Percentiles rank a stretch among this genome's conserved stretches.
These are phyloP conservation scores for Hyposoter dolosus DNA, from an alignment of 2,888 invertebrate species.

Conservation along the genomic window DNA sequence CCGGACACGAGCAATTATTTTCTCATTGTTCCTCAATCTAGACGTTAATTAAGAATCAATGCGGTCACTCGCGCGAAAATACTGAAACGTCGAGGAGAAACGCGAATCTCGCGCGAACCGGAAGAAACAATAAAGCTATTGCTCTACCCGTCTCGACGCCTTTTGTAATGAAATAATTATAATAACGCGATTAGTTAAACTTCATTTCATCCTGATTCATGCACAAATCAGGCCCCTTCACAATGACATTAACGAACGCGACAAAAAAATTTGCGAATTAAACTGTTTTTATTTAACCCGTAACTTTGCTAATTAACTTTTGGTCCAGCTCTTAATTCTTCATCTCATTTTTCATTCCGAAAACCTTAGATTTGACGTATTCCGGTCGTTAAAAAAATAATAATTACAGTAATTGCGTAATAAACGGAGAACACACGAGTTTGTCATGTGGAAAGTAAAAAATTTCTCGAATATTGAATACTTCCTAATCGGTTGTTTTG, in stretches of 20 bases:
- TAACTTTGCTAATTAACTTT: background rate
- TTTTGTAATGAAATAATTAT: slow-evolving; percentile 60
- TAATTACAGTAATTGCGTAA: background rate
- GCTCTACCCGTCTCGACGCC: slow-evolving; percentile 42
- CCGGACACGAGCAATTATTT: slow-evolving; percentile 80
- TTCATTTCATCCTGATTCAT: background rate
- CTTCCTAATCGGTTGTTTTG: background rate
- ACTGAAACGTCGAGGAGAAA: slow-evolving; percentile 61
- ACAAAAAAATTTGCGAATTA: background rate
- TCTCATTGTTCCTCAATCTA: slow-evolving; percentile 82
- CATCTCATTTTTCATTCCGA: background rate
- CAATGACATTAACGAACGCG: background rate
- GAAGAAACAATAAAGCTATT: slow-evolving; percentile 63
- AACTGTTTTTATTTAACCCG: background rate
- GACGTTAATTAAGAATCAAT: slow-evolving; percentile 83
- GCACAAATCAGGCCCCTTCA: background rate
- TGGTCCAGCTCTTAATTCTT: background rate
- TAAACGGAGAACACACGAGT: background rate
- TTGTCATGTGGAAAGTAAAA: background rate
- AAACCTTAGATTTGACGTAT: background rate
- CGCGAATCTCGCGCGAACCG: slow-evolving; percentile 62
- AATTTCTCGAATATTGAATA: background rate
- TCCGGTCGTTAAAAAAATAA: background rate
- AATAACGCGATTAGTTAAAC: slow-evolving; percentile 7
- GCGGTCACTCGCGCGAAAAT: slow-evolving; percentile 78